Base-by-base conservation (phyloP, 1,140 invertebrate genomes). In the Pantala flavescens region DNA sequence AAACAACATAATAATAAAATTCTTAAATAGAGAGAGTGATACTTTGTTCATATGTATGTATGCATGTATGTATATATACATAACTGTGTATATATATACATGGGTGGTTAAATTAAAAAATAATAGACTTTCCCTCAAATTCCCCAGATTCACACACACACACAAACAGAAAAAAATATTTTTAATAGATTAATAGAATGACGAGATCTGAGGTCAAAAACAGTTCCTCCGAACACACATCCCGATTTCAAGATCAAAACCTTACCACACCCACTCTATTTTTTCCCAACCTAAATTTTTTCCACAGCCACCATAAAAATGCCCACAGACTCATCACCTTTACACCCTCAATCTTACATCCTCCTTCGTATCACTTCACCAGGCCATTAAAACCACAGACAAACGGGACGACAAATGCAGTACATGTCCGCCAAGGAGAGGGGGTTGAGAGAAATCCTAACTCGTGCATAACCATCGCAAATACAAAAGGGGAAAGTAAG, bases 151-250 rank as follows among this genome's bases (percentile, higher is more conserved):
- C 49, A 63, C 49, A 63, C 49, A 63, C 49, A 63, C 49, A 63
- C 49, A 63, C 49, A 63, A 63, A 63, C 49, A 63, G 24, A 71
- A 71, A 71, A 72, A 72, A 72, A 63, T 63, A 19, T 19, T 63
- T 63, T 63, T 63, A 63, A 24, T 28, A 72, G 42, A 72, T 24
- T 71, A 71, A 71, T 36, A 72, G 42, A 28, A 28, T 36, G 71
- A 72, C 24, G 71, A 72, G 71, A 72, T 28, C 71, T 72, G 71
- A 72, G 42, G 71, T 71, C 49, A 63, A 21, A 63, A 63, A 63
- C 49, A 63, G 49, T 63, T 63, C 49, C 49, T 63, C 49, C n/a
- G 49, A 63, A 21, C 49, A 63, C 49, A 63, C 12, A 63, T 63
- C 49, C 49, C 49, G 49, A 63, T 63, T 63, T 21, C 12, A 63